Evolutionary conservation across 2,888 invertebrate species (phyloP), one percentile per base, ranked within the genome.

Genomic region (Hypselothyrea guttata): DNA sequence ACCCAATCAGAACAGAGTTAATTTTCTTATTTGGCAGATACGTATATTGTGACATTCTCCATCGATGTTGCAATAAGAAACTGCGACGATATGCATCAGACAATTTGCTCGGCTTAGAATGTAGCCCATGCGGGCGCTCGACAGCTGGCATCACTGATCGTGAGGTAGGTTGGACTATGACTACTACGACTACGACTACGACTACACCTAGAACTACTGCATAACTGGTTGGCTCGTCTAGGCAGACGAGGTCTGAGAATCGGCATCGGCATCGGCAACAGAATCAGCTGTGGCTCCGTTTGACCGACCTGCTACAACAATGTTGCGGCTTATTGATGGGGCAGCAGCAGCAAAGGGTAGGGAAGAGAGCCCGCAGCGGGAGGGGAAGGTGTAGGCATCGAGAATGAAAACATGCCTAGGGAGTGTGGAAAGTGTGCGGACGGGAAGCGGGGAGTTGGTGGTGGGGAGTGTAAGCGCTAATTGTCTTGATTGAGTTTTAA

Each of bases 401-500:
- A 22, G 22, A 22, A 22, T 22, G 22, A 22, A 22, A 22, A 22
- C 22, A 22, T 22, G 22, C 22, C 2, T 22, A 22, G 22, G n/a
- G n/a, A 22, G 22, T 22, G 22, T 30, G 15, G 34, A 44, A 38
- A 9, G 30, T 0, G n/a, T n/a, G n/a, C n/a, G n/a, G n/a, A n/a
- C n/a, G n/a, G n/a, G n/a, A n/a, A n/a, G n/a, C n/a, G n/a, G n/a
- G n/a, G n/a, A n/a, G n/a, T n/a, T n/a, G 30, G 12, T 46, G 33
- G 34, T 22, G 22, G 38, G 15, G 65, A 71, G 81, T 69, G 81
- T 75, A 74, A 54, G 76, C 77, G 72, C 66, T 87, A 82, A 84
- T 84, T 82, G 73, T 65, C 75, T 72, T 82, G 85, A 83, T 84
- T 84, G 85, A 84, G 73, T 84, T 87, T 84, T 84, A 78, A 87